Evolutionary conservation across 2,797 vertebrate genomes (phyloP).

Genomic region (Falco cherrug): DNA sequence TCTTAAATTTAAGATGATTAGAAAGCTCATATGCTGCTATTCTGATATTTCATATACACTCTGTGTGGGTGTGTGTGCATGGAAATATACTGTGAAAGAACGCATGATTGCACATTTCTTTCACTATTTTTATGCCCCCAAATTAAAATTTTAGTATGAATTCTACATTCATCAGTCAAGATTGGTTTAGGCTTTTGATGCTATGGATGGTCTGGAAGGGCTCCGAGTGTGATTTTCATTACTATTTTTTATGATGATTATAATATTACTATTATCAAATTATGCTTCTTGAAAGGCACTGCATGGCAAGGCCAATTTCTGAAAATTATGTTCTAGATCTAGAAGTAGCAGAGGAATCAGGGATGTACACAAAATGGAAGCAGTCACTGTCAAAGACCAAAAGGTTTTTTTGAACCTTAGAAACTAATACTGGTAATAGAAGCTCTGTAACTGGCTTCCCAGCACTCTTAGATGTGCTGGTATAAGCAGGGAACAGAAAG

Average conservation of each 20-base stretch:
- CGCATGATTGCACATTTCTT: neutral
- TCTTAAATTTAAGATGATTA: neutral
- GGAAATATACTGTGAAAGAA: neutral
- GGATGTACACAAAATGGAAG: neutral
- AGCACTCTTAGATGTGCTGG: accelerated
- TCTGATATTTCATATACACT: neutral
- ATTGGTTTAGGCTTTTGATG: neutral
- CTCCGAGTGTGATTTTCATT: neutral
- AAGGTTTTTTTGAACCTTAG: neutral
- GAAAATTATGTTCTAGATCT: neutral
- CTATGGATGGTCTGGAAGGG: neutral
- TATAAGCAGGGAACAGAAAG: neutral
- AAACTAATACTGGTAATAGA: neutral
- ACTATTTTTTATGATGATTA: neutral
- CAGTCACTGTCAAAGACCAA: neutral
- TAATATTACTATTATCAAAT: neutral
- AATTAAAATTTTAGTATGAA: neutral
- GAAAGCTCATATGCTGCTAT: neutral
- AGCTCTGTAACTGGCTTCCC: neutral
- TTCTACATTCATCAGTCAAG: neutral
- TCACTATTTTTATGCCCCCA: neutral
- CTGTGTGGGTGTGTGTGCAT: neutral
- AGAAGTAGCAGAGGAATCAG: neutral
- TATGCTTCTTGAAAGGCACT: neutral
- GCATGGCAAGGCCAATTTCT: neutral